A percentile compares a stretch with the other conserved stretches of the same genome.
Conservation (phyloP, 2,113 vertebrate genomes). For the Hemicordylus capensis region DNA sequence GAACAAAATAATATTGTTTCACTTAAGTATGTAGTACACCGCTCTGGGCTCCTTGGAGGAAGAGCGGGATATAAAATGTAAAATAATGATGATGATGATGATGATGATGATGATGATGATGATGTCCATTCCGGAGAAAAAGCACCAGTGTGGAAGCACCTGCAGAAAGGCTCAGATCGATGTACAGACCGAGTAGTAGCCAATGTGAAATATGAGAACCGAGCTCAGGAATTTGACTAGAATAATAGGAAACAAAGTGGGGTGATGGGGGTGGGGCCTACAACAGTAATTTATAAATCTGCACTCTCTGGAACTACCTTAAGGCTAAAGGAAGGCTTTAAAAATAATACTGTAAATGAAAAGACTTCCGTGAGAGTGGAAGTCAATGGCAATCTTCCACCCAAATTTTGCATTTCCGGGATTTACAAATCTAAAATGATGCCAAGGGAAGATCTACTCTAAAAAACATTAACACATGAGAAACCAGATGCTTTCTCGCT, state of each 20-base stretch:
- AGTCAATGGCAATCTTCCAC: background rate
- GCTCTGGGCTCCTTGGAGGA: too few species aligned
- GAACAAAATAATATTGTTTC: background rate
- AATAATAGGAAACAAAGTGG: slow-evolving; percentile 19
- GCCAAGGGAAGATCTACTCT: slow-evolving; percentile 30
- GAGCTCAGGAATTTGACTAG: slow-evolving; percentile 34
- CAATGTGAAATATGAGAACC: background rate
- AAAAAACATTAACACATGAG: background rate
- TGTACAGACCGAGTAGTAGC: background rate
- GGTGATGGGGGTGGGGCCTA: too few species aligned
- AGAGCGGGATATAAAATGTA: too few species aligned
- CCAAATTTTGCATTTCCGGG: background rate
- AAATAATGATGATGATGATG: too few species aligned
- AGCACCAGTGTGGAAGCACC: background rate
- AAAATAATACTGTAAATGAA: slow-evolving; percentile 41
- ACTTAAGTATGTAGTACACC: too few species aligned
- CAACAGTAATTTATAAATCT: slow-evolving; percentile 42
- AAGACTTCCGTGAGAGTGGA: slow-evolving; percentile 33
- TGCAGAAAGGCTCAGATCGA: rapidly evolving
- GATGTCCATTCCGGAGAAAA: background rate
- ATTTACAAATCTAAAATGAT: slow-evolving; percentile 19
- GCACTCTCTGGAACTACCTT: background rate
- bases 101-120: too few species aligned
- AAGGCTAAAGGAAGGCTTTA: slow-evolving; percentile 44
- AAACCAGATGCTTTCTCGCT: slow-evolving; percentile 39